These are phyloP conservation scores for Apotomis betuletana DNA, from an alignment of 2,888 invertebrate genomes.

Conservation along the genomic window DNA sequence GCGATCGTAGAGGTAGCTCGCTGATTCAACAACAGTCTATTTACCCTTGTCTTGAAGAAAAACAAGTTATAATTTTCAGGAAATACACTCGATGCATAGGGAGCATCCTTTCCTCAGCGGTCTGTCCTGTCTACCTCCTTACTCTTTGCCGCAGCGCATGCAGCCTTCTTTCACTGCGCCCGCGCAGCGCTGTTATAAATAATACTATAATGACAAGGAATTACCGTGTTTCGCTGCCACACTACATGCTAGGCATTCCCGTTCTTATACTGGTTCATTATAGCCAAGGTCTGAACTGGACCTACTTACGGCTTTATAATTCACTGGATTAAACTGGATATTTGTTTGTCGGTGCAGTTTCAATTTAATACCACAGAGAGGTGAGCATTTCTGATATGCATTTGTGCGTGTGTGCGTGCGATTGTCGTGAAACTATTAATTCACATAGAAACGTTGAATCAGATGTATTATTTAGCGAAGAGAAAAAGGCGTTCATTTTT, in stretches of 20 bases:
- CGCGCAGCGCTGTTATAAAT: conserved; percentile 74
- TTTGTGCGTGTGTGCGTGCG: too few relatives aligned
- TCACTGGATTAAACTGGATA: conserved; percentile 11
- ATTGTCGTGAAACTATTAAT: too few relatives aligned
- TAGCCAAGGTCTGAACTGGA: conserved; percentile 58
- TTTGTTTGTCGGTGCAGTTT: not conserved
- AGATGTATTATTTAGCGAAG: too few relatives aligned
- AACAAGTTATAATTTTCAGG: too few relatives aligned
- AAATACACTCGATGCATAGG: too few relatives aligned
- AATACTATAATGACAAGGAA: conserved; percentile 81
- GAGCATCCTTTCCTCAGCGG: conserved; percentile 3
- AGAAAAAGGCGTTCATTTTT: too few relatives aligned
- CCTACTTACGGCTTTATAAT: conserved; percentile 54
- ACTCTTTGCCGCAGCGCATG: conserved; percentile 57
- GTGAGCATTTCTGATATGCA: too few relatives aligned
- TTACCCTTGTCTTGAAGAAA: too few relatives aligned
- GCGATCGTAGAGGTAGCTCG: too few relatives aligned
- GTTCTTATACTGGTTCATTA: conserved; percentile 68
- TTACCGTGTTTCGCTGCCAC: conserved; percentile 73
- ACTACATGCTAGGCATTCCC: conserved; percentile 67
- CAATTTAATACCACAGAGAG: not conserved
- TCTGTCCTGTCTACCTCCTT: conserved; percentile 48
- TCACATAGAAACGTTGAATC: too few relatives aligned
- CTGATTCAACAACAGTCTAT: too few relatives aligned
- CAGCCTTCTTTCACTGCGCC: conserved; percentile 60